These are phyloP conservation scores for Piaya cayana DNA, from an alignment of 2,113 vertebrate genomes.

Conservation along the genomic window DNA sequence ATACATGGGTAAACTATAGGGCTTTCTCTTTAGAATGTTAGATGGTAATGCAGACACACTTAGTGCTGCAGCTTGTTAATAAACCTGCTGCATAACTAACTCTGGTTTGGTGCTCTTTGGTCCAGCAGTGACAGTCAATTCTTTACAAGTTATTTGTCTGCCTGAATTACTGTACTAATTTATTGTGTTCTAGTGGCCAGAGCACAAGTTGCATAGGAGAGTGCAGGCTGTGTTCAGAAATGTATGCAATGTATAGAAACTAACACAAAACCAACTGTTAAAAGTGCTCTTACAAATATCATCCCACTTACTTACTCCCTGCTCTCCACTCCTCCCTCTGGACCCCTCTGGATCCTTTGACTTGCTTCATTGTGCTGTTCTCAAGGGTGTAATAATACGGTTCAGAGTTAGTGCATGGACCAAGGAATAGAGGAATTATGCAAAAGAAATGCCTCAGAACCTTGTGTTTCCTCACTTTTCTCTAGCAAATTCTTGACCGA, in stretches of 20 bases:
- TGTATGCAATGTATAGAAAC: neutral
- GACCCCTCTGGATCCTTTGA: neutral
- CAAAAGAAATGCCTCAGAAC: neutral
- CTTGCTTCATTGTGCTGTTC: neutral
- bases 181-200: neutral
- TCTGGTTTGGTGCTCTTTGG: neutral
- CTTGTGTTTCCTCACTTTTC: neutral
- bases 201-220: neutral
- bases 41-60: neutral
- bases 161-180: neutral
- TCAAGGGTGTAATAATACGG: fast-evolving
- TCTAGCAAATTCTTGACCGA: neutral
- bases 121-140: neutral
- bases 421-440: neutral
- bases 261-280: neutral
- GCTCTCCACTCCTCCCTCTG: neutral
- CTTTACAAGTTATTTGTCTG: neutral
- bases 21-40: neutral
- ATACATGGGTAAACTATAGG: neutral
- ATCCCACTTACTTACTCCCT: neutral
- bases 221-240: neutral
- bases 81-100: neutral
- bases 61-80: neutral
- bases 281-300: neutral
- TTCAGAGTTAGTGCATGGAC: neutral